Evolutionary conservation across 1,140 invertebrate genomes (phyloP).

Genomic region (Drosophila bocqueti): DNA sequence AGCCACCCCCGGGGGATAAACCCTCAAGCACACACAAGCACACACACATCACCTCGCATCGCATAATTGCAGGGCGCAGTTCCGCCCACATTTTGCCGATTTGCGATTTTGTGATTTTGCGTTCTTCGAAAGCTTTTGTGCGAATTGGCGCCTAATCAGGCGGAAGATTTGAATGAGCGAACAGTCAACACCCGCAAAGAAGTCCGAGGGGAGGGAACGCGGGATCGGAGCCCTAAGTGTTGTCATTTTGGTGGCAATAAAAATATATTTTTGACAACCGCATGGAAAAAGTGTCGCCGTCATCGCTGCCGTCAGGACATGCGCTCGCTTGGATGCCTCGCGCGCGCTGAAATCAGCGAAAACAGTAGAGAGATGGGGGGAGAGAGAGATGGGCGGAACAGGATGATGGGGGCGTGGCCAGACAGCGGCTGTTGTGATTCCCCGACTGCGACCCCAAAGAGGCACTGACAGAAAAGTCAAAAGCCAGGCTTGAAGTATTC

Average conservation of each 20-base stretch:
- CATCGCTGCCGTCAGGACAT: slow-evolving; percentile 60
- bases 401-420: slow-evolving; percentile 64
- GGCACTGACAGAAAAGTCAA: slow-evolving; percentile 14
- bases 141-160: slow-evolving; percentile 84
- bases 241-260: slow-evolving; percentile 84
- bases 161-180: slow-evolving; percentile 84
- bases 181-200: slow-evolving; percentile 59
- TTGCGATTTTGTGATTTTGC: slow-evolving; percentile 17
- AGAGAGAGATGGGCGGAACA: slow-evolving; percentile 5
- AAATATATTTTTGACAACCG: slow-evolving; percentile 82
- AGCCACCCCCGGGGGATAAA: slow-evolving; percentile 44
- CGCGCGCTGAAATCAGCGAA: slow-evolving; percentile 3
- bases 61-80: slow-evolving; percentile 67
- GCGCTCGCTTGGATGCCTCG: slow-evolving; percentile 38
- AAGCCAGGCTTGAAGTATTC: too few species aligned
- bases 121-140: slow-evolving; percentile 55
- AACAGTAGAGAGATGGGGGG: background rate
- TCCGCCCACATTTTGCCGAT: slow-evolving; percentile 62
- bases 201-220: background rate
- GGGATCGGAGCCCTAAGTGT: slow-evolving; percentile 55
- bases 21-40: slow-evolving; percentile 12
- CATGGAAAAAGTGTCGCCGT: slow-evolving; percentile 60
- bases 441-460: slow-evolving; percentile 1
- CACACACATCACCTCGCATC: slow-evolving; percentile 41
- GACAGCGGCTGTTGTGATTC: slow-evolving; percentile 74